These are phyloP conservation scores for Furcifer pardalis DNA, from an alignment of 2,797 vertebrate species.

Conservation along the genomic window DNA sequence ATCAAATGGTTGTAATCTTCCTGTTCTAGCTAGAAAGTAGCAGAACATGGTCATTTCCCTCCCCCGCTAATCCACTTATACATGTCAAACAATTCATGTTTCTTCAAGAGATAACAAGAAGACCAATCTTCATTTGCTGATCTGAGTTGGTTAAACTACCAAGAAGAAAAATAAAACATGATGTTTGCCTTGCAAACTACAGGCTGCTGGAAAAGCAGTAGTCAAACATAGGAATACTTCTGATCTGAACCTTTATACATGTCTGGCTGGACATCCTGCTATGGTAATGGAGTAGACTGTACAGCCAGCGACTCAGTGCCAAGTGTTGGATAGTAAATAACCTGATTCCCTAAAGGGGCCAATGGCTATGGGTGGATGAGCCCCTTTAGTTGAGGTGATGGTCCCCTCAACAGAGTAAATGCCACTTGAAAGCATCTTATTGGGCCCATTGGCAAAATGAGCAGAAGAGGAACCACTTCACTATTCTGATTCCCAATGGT, in stretches of 20 bases:
- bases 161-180: background rate
- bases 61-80: conserved; percentile 11
- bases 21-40: conserved; percentile 8
- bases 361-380: too few species aligned
- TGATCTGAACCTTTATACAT: background rate
- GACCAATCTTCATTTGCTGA: conserved; percentile 26
- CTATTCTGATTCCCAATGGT: too few species aligned
- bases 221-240: background rate
- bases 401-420: too few species aligned
- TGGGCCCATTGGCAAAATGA: too few species aligned
- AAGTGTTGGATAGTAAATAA: too few species aligned
- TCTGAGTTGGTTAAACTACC: background rate
- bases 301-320: too few species aligned
- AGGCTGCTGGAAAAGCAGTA: background rate
- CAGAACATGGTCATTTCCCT: background rate
- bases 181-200: background rate
- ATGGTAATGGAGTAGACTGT: too few species aligned
- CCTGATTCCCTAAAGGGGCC: too few species aligned
- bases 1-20: background rate
- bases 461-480: too few species aligned
- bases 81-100: conserved; percentile 23
- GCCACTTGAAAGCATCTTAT: too few species aligned
- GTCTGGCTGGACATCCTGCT: too few species aligned
- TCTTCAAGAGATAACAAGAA: conserved; percentile 17
- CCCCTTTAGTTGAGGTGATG: too few species aligned